Evolutionary conservation across 2,797 vertebrate genomes (phyloP), one percentile per base, ranked within the genome.

Genomic region (Anguilla obscura): DNA sequence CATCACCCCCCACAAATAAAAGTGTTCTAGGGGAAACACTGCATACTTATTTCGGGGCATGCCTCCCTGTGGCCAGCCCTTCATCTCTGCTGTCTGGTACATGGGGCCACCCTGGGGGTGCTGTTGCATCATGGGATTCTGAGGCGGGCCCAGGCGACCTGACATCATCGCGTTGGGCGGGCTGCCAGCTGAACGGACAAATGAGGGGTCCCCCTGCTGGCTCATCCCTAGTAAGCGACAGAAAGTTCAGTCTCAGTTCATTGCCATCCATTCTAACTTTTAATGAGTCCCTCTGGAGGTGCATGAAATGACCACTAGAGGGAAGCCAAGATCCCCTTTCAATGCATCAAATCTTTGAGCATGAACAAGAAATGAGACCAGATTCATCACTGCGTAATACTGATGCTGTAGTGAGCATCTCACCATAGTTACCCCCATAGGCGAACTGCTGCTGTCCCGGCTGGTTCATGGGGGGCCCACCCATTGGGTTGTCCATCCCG

Each of bases 341-440:
- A 12, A 54, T 45, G 40, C 56, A 56, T 27, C 6, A 48, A 40
- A 79, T 21, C 50, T 52, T 52, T 52, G 50, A 1, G 14, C n/a
- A 2, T n/a, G 36, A 9, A 1, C 27, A n/a, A 8, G 9, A 85
- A 3, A 85, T 8, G 24, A 79, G 8, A 10, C 76, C 40, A 58
- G 36, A 69, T 21, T 69, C 58, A 30, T 48, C 79, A 18, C 36
- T 82, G 9, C 18, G 27, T 33, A 30, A 30, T 33, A 27, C 27
- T 82, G 79, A 82, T 50, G 52, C 27, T 36, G 16, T 60, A 36
- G 3, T 7, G 30, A 69, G 9, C 66, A 82, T 74, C 92, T 93
- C 93, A 99, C 98, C 98, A 36, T 99, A 99, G 94, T 95, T 98
- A 74, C 96, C 94, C 87, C 97, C 96, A 83, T 99, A 99, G 14